These are phyloP conservation scores for Oceanodroma leucorhoa DNA, from an alignment of 2,797 vertebrate species.

Conservation along the genomic window DNA sequence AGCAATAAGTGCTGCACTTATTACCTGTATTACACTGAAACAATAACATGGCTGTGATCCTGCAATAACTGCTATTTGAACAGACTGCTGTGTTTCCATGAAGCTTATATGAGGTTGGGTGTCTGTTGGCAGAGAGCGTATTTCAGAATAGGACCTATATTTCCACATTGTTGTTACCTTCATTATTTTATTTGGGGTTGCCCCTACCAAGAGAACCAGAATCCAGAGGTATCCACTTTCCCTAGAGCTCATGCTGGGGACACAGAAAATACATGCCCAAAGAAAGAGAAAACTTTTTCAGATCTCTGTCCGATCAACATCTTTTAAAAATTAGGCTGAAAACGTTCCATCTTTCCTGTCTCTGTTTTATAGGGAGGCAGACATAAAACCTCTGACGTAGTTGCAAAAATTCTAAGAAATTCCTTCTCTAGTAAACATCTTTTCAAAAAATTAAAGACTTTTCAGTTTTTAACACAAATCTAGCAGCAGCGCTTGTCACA, in stretches of 20 bases:
- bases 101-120: background rate
- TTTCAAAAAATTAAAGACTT: background rate
- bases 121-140: background rate
- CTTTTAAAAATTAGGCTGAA: constrained; percentile 24
- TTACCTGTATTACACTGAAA: constrained; percentile 33
- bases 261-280: background rate
- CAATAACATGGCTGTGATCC: background rate
- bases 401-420: background rate
- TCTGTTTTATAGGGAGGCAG: background rate
- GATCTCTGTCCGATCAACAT: background rate
- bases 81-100: background rate
- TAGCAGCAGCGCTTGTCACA: background rate
- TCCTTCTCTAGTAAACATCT: background rate
- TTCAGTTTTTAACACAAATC: background rate
- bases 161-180: background rate
- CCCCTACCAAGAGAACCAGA: background rate
- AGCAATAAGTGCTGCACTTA: constrained; percentile 28
- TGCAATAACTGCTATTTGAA: constrained; percentile 29
- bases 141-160: background rate
- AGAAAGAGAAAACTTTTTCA: background rate
- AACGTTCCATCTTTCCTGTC: background rate
- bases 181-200: background rate
- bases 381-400: background rate
- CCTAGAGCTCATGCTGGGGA: background rate
- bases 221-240: background rate